Evolutionary conservation across 2,888 invertebrate genomes (phyloP), one percentile per base, ranked within the genome.

Genomic region (Oscheius onirici): DNA sequence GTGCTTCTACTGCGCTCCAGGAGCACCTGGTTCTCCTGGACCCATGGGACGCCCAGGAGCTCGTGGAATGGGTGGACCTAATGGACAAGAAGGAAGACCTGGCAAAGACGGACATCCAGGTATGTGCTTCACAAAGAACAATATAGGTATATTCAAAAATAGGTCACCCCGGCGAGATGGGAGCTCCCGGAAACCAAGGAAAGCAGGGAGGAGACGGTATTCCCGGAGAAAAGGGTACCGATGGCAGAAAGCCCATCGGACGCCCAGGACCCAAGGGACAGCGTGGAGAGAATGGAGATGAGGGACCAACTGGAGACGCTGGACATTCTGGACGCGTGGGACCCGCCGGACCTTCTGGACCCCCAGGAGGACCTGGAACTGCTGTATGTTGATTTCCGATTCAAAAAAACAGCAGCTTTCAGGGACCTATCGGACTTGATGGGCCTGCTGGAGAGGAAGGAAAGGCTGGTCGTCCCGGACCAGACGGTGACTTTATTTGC

Each of bases 231-330:
- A 85, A 84, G 73, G 86, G 86, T 71, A 79, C 71, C 58, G 86
- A 86, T 65, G 83, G 82, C 20, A 68, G 84, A 46, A 82, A 86
- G 52, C 84, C 83, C 28, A 81, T 86, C 60, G 86, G 86, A 57
- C 70, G 84, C 15, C 84, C 83, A 49, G 86, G 86, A 65, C 80
- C 84, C 34, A 81, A 81, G 69, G 86, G 86, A 73, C 79, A 73
- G 51, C 76, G 81, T 46, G 85, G 85, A 68, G 75, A 78, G 11
- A 65, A 51, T 11, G 81, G 80, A 61, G 73, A 76, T 10, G 49
- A 44, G 20, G 79, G 77, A 68, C 73, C 77, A 68, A 73, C 69
- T 10, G 76, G 75, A 72, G 73, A 76, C 26, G 65, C 71, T 28
- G 82, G 83, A 67, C 70, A 72, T 44, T 74, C 79, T 52, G 84